Percentiles rank a stretch among this genome's conserved stretches.
These are phyloP conservation scores for Paradoxurus hermaphroditus DNA, from an alignment of 2,113 vertebrate genomes.

Conservation along the genomic window DNA sequence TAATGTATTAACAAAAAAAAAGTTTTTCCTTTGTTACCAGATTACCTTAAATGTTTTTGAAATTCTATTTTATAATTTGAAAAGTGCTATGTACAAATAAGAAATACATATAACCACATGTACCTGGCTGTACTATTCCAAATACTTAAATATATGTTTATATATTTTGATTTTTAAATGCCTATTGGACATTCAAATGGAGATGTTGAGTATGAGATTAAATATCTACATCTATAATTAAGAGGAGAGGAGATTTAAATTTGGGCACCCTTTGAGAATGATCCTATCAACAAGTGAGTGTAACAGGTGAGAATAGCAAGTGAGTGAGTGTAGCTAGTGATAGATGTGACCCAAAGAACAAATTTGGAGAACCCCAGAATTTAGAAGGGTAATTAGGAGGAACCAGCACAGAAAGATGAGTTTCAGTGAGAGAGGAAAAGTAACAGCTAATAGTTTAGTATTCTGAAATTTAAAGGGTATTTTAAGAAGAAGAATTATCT, in stretches of 20 bases:
- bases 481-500: background rate
- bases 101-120: background rate
- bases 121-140: background rate
- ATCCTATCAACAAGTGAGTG: background rate
- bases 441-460: background rate
- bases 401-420: background rate
- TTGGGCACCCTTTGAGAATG: background rate
- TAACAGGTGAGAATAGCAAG: background rate
- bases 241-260: background rate
- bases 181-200: background rate
- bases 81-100: background rate
- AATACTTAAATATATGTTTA: background rate
- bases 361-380: background rate
- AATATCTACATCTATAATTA: background rate
- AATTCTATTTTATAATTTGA: background rate
- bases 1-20: background rate
- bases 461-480: background rate
- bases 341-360: background rate
- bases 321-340: background rate
- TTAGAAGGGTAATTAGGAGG: background rate
- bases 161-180: background rate
- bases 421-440: background rate
- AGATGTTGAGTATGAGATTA: background rate
- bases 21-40: background rate
- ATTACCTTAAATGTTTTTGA: background rate